phyloP scores from a whole-genome alignment of 2,888 invertebrate genomes.

The Malacosoma neustria region DNA sequence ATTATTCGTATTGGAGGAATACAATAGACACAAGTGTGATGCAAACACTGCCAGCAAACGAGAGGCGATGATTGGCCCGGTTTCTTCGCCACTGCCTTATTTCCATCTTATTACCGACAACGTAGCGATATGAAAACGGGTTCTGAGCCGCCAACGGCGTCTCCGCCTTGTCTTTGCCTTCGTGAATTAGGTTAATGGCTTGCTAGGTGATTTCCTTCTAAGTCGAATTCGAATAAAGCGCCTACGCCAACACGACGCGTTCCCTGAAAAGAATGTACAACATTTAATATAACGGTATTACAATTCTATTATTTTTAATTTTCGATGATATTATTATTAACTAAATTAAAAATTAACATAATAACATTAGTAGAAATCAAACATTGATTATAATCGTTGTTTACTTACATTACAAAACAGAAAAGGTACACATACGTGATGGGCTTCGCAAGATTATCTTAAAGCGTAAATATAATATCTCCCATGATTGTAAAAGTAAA shows the following conservation, averaged over 20 bases:
- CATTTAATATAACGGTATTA: conserved; percentile 24
- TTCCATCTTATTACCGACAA: conserved; percentile 72
- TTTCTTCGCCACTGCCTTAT: conserved; percentile 64
- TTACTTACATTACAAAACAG: too few species aligned
- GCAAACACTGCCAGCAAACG: conserved; percentile 59
- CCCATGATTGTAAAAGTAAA: not conserved
- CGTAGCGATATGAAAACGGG: conserved; percentile 67
- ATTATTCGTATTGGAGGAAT: too few species aligned
- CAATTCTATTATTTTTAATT: too few species aligned
- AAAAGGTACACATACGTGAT: too few species aligned
- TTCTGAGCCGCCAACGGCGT: conserved; percentile 51
- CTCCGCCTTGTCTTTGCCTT: conserved; percentile 71
- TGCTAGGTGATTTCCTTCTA: conserved; percentile 73
- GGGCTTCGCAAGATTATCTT: too few species aligned
- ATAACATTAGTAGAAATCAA: too few species aligned
- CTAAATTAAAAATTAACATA: too few species aligned
- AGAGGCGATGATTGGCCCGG: conserved; percentile 64
- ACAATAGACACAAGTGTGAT: too few species aligned
- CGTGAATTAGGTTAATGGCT: conserved; percentile 75
- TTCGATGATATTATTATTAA: too few species aligned
- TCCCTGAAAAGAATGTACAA: conserved; percentile 44
- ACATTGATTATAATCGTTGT: too few species aligned
- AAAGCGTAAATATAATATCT: too few species aligned
- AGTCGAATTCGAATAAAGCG: conserved; percentile 60
- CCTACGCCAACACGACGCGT: conserved; percentile 57